Evolutionary conservation across 2,797 vertebrate genomes (phyloP), one percentile per base, ranked within the genome.

Genomic region (Sebastes umbrosus): DNA sequence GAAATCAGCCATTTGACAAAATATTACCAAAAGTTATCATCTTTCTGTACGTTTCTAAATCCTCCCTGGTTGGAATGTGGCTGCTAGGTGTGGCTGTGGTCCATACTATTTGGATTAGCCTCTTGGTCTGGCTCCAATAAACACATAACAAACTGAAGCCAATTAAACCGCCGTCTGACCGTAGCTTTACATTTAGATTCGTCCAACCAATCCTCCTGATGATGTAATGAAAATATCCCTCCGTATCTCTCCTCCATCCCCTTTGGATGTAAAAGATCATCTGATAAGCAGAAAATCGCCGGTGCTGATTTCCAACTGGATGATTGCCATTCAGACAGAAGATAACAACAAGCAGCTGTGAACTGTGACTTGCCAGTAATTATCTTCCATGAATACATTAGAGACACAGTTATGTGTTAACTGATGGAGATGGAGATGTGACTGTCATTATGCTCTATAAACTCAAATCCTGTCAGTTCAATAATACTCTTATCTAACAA

Each of bases 291-390:
- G 69, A 86, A 83, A 81, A 82, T 74, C 50, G 8, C 36, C 58
- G 4, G 34, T 5, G 65, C 43, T 24, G 39, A 77, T 80, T 83
- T 83, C 70, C 73, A 76, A 8, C 70, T 86, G 88, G 88, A 86
- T 11, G 6, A 27, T 24, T n/a, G 74, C 84, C 90, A 82, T 34
- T 52, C 73, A 75, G 83, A 88, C 59, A 18, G 25, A 77, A 59
- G 67, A 77, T 87, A 90, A 92, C 75, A 72, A 67, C 70, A 75
- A 77, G 75, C 85, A 87, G 86, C 82, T 90, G 83, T 82, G 85
- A 90, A 77, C 79, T 77, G 22, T 68, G 78, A 86, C 36, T 70
- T 58, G 22, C 62, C 9, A 14, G 73, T 46, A 71, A 90, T 84
- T 62, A 84, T 57, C 76, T 70, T 7, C 8, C 18, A 72, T 69